phyloP scores from a whole-genome alignment of 2,888 invertebrate species.

The Eulithis prunata region DNA sequence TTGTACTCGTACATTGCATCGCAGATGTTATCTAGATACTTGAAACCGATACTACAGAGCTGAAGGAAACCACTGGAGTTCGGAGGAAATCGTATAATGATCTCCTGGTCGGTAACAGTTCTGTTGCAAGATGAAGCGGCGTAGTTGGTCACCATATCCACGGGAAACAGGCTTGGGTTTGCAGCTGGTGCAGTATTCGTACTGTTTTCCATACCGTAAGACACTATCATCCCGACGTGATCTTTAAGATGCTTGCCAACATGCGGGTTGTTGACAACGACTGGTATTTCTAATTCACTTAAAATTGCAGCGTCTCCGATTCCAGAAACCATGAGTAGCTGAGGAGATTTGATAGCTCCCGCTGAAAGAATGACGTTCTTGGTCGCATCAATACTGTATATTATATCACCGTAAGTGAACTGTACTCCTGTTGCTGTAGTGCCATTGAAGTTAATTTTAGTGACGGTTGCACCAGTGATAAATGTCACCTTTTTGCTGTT shows the following conservation, averaged over 20 bases:
- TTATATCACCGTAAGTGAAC: constrained; percentile 30
- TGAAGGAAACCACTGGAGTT: constrained; percentile 40
- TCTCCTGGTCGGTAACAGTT: background rate
- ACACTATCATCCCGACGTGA: constrained; percentile 21
- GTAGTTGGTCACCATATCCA: constrained; percentile 37
- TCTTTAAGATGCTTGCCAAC: constrained; percentile 41
- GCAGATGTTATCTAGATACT: constrained; percentile 46
- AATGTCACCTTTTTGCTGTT: constrained; percentile 6
- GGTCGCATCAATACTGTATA: constrained; percentile 41
- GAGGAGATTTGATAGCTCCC: constrained; percentile 54
- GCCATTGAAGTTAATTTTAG: constrained; percentile 46
- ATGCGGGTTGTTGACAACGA: constrained; percentile 34
- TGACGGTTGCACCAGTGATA: constrained; percentile 10
- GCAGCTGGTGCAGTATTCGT: background rate
- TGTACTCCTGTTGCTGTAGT: constrained; percentile 54
- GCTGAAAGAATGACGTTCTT: constrained; percentile 53
- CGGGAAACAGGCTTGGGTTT: constrained; percentile 36
- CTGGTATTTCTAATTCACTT: constrained; percentile 41
- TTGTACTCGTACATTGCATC: constrained; percentile 41
- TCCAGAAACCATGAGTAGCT: constrained; percentile 57
- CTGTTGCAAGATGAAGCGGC: background rate
- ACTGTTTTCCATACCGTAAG: constrained; percentile 5
- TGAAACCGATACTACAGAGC: constrained; percentile 46
- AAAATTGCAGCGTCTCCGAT: constrained; percentile 53
- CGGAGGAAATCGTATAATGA: constrained; percentile 37